These are phyloP conservation scores for Thysanoteuthis rhombus DNA, from an alignment of 2,888 invertebrate genomes.

Conservation along the genomic window DNA sequence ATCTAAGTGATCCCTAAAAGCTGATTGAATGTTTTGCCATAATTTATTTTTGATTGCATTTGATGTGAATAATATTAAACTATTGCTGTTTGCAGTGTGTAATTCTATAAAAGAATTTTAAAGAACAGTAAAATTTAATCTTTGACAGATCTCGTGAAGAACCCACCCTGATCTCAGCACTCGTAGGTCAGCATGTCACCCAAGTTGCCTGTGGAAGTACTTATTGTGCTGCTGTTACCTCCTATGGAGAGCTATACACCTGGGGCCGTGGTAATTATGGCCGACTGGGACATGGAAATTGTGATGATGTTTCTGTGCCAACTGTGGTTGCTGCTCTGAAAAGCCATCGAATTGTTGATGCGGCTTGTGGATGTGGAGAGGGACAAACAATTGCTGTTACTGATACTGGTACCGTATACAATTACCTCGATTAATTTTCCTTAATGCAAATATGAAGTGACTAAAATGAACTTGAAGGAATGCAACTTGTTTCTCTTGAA, in stretches of 20 bases:
- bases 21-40: no score
- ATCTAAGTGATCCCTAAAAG: no score
- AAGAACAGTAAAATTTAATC: not conserved
- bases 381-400: slow-evolving; percentile 95
- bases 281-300: slow-evolving; percentile 90
- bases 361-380: slow-evolving; percentile 92
- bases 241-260: slow-evolving; percentile 88
- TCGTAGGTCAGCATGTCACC: slow-evolving; percentile 81
- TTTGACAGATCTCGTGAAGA: slow-evolving; percentile 76
- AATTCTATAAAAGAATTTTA: not conserved
- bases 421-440: not conserved
- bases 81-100: not conserved
- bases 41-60: no score
- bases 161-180: slow-evolving; percentile 84
- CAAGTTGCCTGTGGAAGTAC: slow-evolving; percentile 93
- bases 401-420: slow-evolving; percentile 80
- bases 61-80: no score
- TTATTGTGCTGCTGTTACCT: slow-evolving; percentile 91
- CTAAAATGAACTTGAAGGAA: not conserved
- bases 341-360: slow-evolving; percentile 67
- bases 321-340: slow-evolving; percentile 75
- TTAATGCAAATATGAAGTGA: not conserved
- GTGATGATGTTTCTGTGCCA: slow-evolving; percentile 91
- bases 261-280: slow-evolving; percentile 98
- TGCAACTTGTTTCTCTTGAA: not conserved